Evolutionary conservation across 2,797 vertebrate genomes (phyloP), one percentile per base, ranked within the genome.

Genomic region (Mus caroli): DNA sequence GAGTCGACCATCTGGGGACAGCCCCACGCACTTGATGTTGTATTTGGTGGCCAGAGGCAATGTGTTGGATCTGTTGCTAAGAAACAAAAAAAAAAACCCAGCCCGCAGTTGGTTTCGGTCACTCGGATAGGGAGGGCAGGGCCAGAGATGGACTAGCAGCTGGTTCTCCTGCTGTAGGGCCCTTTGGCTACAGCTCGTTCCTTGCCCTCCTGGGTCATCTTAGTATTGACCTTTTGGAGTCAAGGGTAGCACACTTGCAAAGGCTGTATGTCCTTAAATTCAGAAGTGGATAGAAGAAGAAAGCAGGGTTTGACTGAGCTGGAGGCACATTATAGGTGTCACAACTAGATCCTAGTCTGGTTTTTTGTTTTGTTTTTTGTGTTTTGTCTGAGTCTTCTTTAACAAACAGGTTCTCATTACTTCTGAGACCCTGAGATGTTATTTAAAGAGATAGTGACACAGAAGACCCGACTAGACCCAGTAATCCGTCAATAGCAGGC

Each of bases 31-130:
- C 0, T 97, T 98, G 20, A 99, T 99, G 87, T 99, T 99, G 97
- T 99, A 99, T 1, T 98, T 98, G 0, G 99, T 99, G 87, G 99
- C 99, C 94, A 99, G 4, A 0, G 99, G 99, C 34, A 99, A 96
- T 0, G 99, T 99, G 97, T 99, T 99, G 0, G 99, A 99, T 62
- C 98, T 99, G 97, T 99, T 99, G 98, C 99, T 99, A 76, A 14
- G 92, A 96, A 86, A 31, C n/a, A 94, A 37, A 95, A 28, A 37
- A 95, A 28, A 28, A 46, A 91, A 37, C 79, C 34, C 8, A 20
- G 7, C 0, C 6, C 4, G 12, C 4, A 11, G 20, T 0, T 31
- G 28, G 12, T 46, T 73, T 60, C 0, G 0, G 3, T 37, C 3
- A 4, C 0, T 46, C 4, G 17, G 62, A 43, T 0, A 0, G 34